Evolutionary conservation across 2,797 vertebrate genomes (phyloP), one percentile per base, ranked within the genome.

Genomic region (Parauchenoglanis ngamensis): DNA sequence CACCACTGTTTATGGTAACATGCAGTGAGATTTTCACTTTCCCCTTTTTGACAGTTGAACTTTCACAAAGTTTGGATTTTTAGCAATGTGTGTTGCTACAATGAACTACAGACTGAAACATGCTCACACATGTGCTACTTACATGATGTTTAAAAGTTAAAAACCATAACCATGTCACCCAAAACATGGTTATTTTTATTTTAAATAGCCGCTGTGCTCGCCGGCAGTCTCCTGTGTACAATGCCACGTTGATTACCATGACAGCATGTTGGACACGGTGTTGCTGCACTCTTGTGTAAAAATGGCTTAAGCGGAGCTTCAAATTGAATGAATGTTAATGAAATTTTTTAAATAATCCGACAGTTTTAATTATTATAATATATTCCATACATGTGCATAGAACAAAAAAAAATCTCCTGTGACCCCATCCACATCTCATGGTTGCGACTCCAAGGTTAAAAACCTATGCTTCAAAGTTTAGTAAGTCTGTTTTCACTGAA

Each of bases 401-500:
- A 57, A 59, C 35, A 49, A 49, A 49, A 49, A 49, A 49, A 49
- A 49, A 77, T 52, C 75, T 54, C 13, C 28, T 15, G 28, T 59
- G 8, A 44, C 11, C 23, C 1, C 1, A 25, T 31, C 5, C 5
- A 25, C 21, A 63, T 46, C 2, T 40, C 77, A 59, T 59, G 31
- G 54, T 13, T 1, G 5, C 23, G 10, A 23, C 17, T 15, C 54
- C 54, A 79, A 40, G 28, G 31, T 79, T 79, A 21, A 79, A 59
- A 79, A 61, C 19, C 21, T 46, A 15, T 61, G 35, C 23, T 61
- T 44, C 11, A 44, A 3, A n/a, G 4, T 17, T 79, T 13, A 52
- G 1, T 17, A 88, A 79, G 68, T 88, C 91, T 59, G 17, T 94
- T 94, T 88, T 85, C 8, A 80, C 1, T 73, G 31, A 85, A 93